Evolutionary conservation across 2,797 vertebrate species (phyloP).

Genomic region (Molossus molossus): DNA sequence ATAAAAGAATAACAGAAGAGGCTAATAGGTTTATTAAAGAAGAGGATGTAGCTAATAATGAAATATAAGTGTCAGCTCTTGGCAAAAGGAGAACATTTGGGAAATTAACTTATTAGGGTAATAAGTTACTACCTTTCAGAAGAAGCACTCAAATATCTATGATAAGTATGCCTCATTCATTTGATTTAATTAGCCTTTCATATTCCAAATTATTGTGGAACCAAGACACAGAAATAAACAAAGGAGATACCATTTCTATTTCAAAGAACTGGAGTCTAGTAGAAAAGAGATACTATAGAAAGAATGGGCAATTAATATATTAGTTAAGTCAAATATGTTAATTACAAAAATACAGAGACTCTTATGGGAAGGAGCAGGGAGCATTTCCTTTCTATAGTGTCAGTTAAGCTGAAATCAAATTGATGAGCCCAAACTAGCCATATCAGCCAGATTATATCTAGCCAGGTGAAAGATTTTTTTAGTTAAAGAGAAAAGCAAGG

Average conservation of each 20-base stretch:
- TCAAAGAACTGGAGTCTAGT: neutral
- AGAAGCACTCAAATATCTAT: neutral
- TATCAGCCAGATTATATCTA: neutral
- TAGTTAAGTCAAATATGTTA: neutral
- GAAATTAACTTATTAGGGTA: conserved; percentile 7
- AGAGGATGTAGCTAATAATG: neutral
- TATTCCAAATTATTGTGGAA: conserved; percentile 15
- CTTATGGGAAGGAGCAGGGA: neutral
- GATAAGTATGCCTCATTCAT: neutral
- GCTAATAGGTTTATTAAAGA: conserved; percentile 36
- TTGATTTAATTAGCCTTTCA: neutral
- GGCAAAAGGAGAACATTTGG: neutral
- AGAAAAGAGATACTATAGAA: neutral
- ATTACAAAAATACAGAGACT: neutral
- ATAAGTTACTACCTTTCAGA: conserved; percentile 8
- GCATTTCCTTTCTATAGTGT: neutral
- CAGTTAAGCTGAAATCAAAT: neutral
- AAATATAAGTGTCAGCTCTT: neutral
- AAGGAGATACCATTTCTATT: neutral
- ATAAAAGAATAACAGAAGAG: neutral
- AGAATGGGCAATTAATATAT: neutral
- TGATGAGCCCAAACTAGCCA: neutral
- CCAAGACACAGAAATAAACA: neutral
- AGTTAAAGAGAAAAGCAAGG: neutral
- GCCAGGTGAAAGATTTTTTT: neutral